Evolutionary conservation across 2,797 vertebrate genomes (phyloP).

Genomic region (Mergus octosetaceus): DNA sequence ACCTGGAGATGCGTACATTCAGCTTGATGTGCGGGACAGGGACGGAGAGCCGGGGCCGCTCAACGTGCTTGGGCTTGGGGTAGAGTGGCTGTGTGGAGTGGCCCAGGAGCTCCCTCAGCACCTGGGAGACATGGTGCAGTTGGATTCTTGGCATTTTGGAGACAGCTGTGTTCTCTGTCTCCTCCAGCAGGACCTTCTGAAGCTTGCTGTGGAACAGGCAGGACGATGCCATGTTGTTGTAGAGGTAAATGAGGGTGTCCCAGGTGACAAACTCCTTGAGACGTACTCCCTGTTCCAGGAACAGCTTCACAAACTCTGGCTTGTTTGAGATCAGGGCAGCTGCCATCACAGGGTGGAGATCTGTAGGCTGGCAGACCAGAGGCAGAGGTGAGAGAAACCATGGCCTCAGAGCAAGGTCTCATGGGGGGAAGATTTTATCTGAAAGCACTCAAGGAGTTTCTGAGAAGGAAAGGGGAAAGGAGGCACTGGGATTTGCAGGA

Average conservation of each 20-base stretch:
- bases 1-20: conserved; percentile 51
- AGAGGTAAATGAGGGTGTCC: conserved; percentile 84
- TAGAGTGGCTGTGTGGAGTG: conserved; percentile 87
- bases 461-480: neutral
- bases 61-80: conserved; percentile 66
- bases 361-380: conserved; percentile 80
- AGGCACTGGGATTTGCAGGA: neutral
- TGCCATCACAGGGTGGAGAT: conserved; percentile 89
- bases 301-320: conserved; percentile 90
- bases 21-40: conserved; percentile 72
- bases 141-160: conserved; percentile 56
- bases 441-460: neutral
- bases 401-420: neutral
- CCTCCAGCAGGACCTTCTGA: conserved; percentile 80
- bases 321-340: conserved; percentile 90
- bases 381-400: neutral
- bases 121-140: conserved; percentile 85
- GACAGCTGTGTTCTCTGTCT: neutral
- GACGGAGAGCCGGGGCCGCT: conserved; percentile 48
- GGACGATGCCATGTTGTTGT: conserved; percentile 80
- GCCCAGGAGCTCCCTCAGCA: conserved; percentile 88
- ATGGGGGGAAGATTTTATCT: neutral
- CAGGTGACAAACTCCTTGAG: conserved; percentile 85
- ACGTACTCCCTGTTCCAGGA: conserved; percentile 91
- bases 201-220: conserved; percentile 88